Conservation (phyloP, 2,797 vertebrate genomes). For the Sebastes diploproa region DNA sequence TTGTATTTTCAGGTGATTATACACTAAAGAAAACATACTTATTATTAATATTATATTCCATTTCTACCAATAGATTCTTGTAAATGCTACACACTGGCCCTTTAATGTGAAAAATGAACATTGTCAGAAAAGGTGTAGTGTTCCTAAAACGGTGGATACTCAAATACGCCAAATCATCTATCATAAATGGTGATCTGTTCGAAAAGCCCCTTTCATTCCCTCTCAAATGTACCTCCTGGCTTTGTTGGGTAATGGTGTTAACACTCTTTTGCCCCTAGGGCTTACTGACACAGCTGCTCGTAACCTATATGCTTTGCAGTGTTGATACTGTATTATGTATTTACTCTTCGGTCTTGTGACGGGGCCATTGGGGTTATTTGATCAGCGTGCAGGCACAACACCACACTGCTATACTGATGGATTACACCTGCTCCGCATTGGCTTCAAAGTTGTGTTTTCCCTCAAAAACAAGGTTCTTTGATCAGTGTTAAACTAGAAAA, state of each 20-base stretch:
- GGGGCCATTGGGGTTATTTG: conserved; percentile 50
- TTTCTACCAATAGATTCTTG: too few relatives aligned
- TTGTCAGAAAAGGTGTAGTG: not conserved
- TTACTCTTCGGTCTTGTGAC: conserved; percentile 49
- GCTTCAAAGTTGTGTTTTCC: conserved; percentile 31
- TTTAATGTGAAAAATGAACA: not conserved
- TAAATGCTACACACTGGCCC: not conserved
- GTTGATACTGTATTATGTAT: conserved; percentile 65
- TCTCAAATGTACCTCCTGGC: conserved; percentile 35
- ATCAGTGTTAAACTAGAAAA: conserved; percentile 24
- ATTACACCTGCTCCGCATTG: conserved; percentile 49
- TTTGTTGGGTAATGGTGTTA: conserved; percentile 51
- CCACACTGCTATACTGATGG: conserved; percentile 47
- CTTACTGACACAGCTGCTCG: conserved; percentile 60
- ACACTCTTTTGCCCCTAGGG: conserved; percentile 35
- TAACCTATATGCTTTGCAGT: conserved; percentile 48
- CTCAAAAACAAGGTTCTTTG: conserved; percentile 38
- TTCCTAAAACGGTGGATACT: not conserved
- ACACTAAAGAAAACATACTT: too few relatives aligned
- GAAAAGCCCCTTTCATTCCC: conserved; percentile 16
- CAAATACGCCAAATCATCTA: conserved; percentile 22
- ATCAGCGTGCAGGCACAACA: conserved; percentile 49
- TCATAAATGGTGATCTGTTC: conserved; percentile 22
- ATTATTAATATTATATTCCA: too few relatives aligned
- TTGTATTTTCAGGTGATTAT: too few relatives aligned